phyloP scores from a whole-genome alignment of 1,140 invertebrate species.

The Reticulitermes speratus region DNA sequence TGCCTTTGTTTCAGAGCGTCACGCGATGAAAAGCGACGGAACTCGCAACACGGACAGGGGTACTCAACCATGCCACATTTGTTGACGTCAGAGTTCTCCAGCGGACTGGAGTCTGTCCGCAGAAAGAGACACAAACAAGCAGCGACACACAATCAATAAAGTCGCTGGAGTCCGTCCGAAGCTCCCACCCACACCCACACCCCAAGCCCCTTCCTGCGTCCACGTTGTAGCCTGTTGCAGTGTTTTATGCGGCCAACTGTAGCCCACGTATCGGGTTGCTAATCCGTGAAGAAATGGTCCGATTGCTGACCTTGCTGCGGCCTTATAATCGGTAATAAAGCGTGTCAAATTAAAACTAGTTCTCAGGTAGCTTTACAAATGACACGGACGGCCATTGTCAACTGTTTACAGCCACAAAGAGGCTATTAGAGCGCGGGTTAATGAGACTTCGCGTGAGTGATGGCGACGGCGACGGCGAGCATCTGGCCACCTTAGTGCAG shows the following conservation, averaged over 20 bases:
- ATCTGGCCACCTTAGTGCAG: not conserved
- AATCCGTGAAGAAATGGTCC: constrained; percentile 27
- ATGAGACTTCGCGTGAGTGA: constrained; percentile 22
- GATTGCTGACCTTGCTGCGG: constrained; percentile 18
- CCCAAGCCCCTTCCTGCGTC: no score
- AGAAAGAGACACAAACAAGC: constrained; percentile 15
- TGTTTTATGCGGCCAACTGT: not conserved
- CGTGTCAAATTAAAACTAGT: constrained; percentile 31
- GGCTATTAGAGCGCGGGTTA: constrained; percentile 2
- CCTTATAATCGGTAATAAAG: constrained; percentile 31
- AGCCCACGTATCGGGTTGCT: not conserved
- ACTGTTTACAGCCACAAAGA: constrained; percentile 32
- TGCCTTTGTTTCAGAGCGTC: not conserved
- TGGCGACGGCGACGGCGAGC: not conserved
- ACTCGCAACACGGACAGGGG: not conserved
- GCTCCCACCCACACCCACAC: not conserved
- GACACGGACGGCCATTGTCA: constrained; percentile 26
- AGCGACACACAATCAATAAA: not conserved
- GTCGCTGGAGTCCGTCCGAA: not conserved
- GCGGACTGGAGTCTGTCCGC: constrained; percentile 21
- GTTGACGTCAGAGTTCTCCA: constrained; percentile 26
- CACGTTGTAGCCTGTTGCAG: not conserved
- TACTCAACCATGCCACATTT: not conserved
- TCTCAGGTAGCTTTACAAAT: constrained; percentile 23
- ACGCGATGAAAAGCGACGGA: not conserved